These are phyloP conservation scores for Anthophora plumipes DNA, from an alignment of 2,888 invertebrate genomes.

Conservation along the genomic window DNA sequence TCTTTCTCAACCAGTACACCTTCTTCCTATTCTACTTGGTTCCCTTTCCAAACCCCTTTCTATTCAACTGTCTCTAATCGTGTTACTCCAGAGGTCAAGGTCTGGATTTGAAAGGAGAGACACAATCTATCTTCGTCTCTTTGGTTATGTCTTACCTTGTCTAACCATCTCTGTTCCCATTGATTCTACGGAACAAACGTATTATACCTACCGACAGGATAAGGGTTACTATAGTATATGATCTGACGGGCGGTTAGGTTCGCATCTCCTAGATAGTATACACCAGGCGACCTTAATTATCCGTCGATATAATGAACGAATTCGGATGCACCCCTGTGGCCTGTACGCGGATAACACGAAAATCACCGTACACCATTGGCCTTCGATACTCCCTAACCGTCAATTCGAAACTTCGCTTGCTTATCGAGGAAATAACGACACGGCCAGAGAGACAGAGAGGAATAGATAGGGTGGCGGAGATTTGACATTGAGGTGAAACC, in stretches of 20 bases:
- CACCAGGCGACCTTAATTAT: slow-evolving; percentile 57
- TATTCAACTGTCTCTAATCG: slow-evolving; percentile 55
- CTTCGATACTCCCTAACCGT: slow-evolving; percentile 12
- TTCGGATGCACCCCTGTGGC: not conserved
- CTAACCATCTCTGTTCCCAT: slow-evolving; percentile 15
- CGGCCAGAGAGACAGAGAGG: not conserved
- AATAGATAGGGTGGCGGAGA: not conserved
- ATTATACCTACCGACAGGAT: slow-evolving; percentile 44
- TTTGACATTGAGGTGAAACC: slow-evolving; percentile 52
- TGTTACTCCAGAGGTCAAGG: slow-evolving; percentile 59
- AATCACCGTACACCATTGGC: not conserved
- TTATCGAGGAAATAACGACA: slow-evolving; percentile 15
- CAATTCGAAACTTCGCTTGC: slow-evolving; percentile 26
- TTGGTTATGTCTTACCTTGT: slow-evolving; percentile 13
- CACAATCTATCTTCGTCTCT: slow-evolving; percentile 2
- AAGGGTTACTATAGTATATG: slow-evolving; percentile 34
- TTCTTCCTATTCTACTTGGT: not conserved
- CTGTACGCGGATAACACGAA: not conserved
- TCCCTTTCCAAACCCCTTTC: not conserved
- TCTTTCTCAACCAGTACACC: slow-evolving; percentile 12
- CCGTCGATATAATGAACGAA: slow-evolving; percentile 39
- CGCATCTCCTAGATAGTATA: slow-evolving; percentile 19
- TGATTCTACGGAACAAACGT: slow-evolving; percentile 57
- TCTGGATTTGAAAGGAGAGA: slow-evolving; percentile 60
- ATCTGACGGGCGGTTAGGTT: not conserved